A percentile compares a stretch with the other conserved stretches of the same genome.
These are phyloP conservation scores for Oxyura jamaicensis DNA, from an alignment of 2,113 vertebrate genomes.

Conservation along the genomic window DNA sequence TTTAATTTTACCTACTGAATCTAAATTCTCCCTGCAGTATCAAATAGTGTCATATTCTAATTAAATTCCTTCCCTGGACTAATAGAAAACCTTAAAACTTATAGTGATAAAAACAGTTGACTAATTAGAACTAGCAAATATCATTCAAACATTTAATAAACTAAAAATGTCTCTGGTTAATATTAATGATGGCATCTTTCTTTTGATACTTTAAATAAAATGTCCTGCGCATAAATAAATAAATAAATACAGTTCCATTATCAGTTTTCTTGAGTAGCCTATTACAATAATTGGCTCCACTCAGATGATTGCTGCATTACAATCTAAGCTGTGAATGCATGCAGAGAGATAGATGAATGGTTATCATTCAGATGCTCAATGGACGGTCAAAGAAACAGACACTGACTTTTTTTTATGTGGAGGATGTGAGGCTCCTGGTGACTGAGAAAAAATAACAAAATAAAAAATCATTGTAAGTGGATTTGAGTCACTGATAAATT, in stretches of 20 bases:
- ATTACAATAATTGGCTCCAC: background rate
- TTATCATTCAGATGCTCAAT: background rate
- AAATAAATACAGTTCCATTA: background rate
- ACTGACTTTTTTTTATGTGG: background rate
- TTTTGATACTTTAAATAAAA: conserved; percentile 7
- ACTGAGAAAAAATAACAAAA: background rate
- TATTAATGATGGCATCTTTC: conserved; percentile 8
- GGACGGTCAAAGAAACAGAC: background rate
- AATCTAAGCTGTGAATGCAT: background rate
- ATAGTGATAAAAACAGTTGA: conserved; percentile 7
- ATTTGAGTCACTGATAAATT: background rate
- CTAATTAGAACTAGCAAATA: conserved; percentile 47
- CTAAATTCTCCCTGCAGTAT: conserved; percentile 44
- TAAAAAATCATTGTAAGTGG: background rate
- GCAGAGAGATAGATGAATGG: background rate
- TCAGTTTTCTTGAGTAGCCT: background rate
- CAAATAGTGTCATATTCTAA: conserved; percentile 51
- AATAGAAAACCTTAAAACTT: conserved; percentile 41
- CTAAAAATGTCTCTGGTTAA: conserved; percentile 20
- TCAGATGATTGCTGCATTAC: background rate
- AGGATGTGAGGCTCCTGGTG: background rate
- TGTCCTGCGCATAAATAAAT: background rate
- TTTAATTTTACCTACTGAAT: conserved; percentile 56
- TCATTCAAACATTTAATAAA: background rate
- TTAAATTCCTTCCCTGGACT: conserved; percentile 35